A percentile compares a stretch with the other conserved stretches of the same genome.
These are phyloP conservation scores for Merodon equestris DNA, from an alignment of 2,888 invertebrate genomes.

Conservation along the genomic window DNA sequence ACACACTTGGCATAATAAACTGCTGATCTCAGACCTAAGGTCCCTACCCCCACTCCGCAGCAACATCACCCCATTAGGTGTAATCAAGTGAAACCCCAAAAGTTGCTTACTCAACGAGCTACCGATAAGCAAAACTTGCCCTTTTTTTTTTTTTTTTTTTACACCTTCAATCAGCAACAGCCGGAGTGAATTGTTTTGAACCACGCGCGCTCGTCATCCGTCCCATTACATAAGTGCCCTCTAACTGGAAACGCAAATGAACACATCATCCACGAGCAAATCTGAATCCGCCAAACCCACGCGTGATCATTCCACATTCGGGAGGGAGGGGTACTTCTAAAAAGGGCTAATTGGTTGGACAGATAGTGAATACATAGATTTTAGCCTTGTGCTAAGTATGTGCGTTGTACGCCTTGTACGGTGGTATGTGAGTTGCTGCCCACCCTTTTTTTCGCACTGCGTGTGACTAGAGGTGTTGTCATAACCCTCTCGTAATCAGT, in stretches of 20 bases:
- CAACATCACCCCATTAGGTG: no score
- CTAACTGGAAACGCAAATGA: constrained; percentile 31
- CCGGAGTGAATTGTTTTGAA: background rate
- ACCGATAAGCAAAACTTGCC: no score
- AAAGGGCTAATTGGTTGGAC: constrained; percentile 43
- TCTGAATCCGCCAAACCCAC: background rate
- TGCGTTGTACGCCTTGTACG: no score
- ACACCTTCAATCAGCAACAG: constrained; percentile 24
- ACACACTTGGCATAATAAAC: no score
- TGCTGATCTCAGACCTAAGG: no score
- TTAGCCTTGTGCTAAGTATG: no score
- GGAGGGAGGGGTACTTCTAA: background rate
- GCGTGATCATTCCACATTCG: background rate
- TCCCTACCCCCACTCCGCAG: no score
- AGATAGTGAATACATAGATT: background rate
- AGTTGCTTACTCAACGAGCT: no score
- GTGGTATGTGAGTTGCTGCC: background rate
- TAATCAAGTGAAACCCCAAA: no score
- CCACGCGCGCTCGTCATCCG: constrained; percentile 17
- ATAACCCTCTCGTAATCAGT: constrained; percentile 13
- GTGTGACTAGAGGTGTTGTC: background rate
- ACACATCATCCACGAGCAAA: constrained; percentile 22
- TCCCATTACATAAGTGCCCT: constrained; percentile 39
- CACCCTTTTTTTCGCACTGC: constrained; percentile 12
- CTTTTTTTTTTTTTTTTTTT: no score